Evolutionary conservation across 2,888 invertebrate genomes (phyloP).

Genomic region (Lissonota sp.): DNA sequence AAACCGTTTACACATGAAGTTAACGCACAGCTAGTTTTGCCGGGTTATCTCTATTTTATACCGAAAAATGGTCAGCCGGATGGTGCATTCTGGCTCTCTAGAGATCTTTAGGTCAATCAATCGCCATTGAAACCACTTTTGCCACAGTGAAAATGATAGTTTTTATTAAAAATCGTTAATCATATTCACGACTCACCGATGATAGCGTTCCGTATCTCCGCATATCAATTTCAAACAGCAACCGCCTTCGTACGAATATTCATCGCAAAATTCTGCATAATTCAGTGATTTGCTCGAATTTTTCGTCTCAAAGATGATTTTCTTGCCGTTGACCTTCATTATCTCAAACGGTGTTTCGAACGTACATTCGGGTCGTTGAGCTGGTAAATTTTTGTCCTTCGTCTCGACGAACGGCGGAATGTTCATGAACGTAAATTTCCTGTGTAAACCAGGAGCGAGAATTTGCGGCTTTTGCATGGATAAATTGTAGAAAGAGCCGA

Average conservation of each 20-base stretch:
- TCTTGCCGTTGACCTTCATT: constrained; percentile 70
- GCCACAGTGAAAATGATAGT: too few species aligned
- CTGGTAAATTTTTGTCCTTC: constrained; percentile 48
- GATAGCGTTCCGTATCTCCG: constrained; percentile 71
- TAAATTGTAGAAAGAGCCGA: constrained; percentile 76
- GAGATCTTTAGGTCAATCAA: too few species aligned
- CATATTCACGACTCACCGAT: constrained; percentile 73
- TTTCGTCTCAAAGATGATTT: constrained; percentile 69
- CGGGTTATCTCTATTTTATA: too few species aligned
- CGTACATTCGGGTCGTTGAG: constrained; percentile 66
- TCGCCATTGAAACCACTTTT: too few species aligned
- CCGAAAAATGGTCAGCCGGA: too few species aligned
- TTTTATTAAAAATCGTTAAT: too few species aligned
- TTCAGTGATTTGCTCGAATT: constrained; percentile 67
- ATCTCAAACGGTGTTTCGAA: constrained; percentile 76
- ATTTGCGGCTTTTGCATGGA: constrained; percentile 77
- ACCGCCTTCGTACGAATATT: constrained; percentile 79
- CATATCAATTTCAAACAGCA: constrained; percentile 77
- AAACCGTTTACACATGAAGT: too few species aligned
- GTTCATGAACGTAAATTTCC: constrained; percentile 71
- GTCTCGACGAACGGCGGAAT: constrained; percentile 38
- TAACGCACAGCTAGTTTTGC: too few species aligned
- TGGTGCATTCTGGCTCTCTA: too few species aligned
- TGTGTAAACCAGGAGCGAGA: constrained; percentile 72
- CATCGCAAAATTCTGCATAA: constrained; percentile 73